Conservation (phyloP, 2,797 vertebrate genomes). For the Coregonus sp. region DNA sequence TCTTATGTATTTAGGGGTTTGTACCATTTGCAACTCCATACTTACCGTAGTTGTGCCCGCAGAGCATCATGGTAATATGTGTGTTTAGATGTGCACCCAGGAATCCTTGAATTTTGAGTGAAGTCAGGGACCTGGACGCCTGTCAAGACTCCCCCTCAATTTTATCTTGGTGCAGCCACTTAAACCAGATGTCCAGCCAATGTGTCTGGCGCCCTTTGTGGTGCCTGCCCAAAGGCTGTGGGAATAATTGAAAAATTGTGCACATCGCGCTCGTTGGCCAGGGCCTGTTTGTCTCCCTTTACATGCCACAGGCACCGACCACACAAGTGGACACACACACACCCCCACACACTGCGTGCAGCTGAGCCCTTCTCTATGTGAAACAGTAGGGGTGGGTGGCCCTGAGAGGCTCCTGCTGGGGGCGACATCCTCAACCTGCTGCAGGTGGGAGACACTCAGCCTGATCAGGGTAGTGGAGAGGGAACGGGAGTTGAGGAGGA, state of each 20-base stretch:
- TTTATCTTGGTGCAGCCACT: slow-evolving; percentile 60
- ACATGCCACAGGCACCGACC: neutral
- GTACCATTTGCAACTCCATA: too few species aligned
- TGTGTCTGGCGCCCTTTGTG: slow-evolving; percentile 60
- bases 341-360: too few species aligned
- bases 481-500: neutral
- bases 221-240: slow-evolving; percentile 61
- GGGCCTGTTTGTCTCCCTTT: slow-evolving; percentile 49
- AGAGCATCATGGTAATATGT: neutral
- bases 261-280: slow-evolving; percentile 39
- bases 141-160: slow-evolving; percentile 54
- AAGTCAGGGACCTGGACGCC: slow-evolving; percentile 47
- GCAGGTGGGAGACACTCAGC: neutral
- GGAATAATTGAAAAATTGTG: slow-evolving; percentile 66
- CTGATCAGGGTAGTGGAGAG: neutral
- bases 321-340: too few species aligned
- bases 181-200: slow-evolving; percentile 57
- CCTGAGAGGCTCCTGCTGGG: neutral
- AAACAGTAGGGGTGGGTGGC: neutral
- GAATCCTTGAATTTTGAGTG: slow-evolving; percentile 52
- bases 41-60: too few species aligned
- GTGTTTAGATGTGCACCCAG: neutral
- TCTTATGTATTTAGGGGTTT: neutral
- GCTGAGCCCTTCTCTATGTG: neutral
- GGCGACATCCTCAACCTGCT: neutral